Base-by-base conservation (phyloP, 2,113 vertebrate genomes). In the Antechinus flavipes region DNA sequence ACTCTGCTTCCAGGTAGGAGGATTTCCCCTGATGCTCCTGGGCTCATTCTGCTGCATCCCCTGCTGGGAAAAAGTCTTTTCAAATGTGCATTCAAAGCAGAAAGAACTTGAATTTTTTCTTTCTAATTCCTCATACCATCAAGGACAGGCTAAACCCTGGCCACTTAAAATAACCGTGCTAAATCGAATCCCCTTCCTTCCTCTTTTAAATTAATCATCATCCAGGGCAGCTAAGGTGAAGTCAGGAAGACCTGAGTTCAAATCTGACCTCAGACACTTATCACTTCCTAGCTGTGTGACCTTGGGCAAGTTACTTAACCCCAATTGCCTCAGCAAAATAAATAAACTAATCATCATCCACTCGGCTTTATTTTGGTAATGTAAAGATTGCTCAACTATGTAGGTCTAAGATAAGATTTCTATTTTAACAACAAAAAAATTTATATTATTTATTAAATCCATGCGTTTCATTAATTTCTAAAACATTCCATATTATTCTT, bases 391-490 rank as follows among this genome's bases (percentile, higher is more conserved):
- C 97, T 96, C 96, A 96, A 94, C 97, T 97, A 47, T 97, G 95
- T 97, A 97, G 96, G 97, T 96, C 97, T 97, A 93, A 98, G 97
- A 94, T 89, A 92, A 98, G 98, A 98, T 97, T 98, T 99, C 97
- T 98, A 97, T 99, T 98, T 98, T 98, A 98, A 98, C 98, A 97
- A 96, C 95, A 58, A 95, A 95, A 61, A 98, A 96, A 96, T 98
- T 98, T 98, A 97, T 98, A 98, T 98, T 98, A 99, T 98, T 99
- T 98, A 99, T 99, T 98, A 98, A 98, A 97, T 97, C 97, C 93
- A 89, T 93, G n/a, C 91, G 47, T 98, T 97, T 96, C 97, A 98
- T 98, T 96, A 93, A 98, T 97, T 95, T 98, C 92, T 91, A 96
- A 96, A 97, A 97, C 98, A 97, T 98, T 98, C 98, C 98, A 93